Conservation (phyloP, 2,113 vertebrate genomes). For the Nibea coibor region DNA sequence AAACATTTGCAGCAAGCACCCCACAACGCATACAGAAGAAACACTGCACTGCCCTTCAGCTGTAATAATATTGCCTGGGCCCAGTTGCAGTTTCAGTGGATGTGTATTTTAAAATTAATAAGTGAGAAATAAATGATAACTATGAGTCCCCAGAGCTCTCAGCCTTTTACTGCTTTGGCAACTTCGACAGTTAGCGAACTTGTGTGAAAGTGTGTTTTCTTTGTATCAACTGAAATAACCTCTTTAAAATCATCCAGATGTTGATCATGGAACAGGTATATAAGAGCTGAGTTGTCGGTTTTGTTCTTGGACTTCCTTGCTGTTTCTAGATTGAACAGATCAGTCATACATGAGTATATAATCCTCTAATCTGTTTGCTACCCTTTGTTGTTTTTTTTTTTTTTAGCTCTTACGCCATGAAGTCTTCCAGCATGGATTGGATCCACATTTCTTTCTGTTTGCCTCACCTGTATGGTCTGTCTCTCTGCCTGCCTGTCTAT, state of each 20-base stretch:
- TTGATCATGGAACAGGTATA: conserved; percentile 21
- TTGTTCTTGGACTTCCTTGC: conserved; percentile 19
- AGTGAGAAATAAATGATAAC: neutral
- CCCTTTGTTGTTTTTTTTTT: neutral
- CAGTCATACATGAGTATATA: conserved; percentile 14
- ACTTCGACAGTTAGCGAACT: neutral
- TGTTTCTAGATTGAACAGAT: conserved; percentile 6
- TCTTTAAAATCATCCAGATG: conserved; percentile 56
- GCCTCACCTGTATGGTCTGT: neutral
- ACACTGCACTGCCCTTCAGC: neutral
- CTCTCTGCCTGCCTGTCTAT: neutral
- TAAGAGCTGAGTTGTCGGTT: conserved; percentile 25
- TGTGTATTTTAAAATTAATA: neutral
- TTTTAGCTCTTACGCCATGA: neutral
- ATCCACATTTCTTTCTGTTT: conserved; percentile 17
- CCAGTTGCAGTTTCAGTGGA: neutral
- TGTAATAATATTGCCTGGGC: neutral
- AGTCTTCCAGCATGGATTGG: neutral
- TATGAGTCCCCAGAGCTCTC: neutral
- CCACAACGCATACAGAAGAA: neutral
- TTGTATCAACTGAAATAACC: conserved; percentile 21
- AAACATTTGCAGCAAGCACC: neutral
- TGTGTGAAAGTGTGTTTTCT: neutral
- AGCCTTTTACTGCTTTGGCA: conserved; percentile 1
- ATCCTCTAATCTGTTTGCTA: neutral